Base-by-base conservation (phyloP, 2,113 vertebrate genomes). In the Macquaria australasica region DNA sequence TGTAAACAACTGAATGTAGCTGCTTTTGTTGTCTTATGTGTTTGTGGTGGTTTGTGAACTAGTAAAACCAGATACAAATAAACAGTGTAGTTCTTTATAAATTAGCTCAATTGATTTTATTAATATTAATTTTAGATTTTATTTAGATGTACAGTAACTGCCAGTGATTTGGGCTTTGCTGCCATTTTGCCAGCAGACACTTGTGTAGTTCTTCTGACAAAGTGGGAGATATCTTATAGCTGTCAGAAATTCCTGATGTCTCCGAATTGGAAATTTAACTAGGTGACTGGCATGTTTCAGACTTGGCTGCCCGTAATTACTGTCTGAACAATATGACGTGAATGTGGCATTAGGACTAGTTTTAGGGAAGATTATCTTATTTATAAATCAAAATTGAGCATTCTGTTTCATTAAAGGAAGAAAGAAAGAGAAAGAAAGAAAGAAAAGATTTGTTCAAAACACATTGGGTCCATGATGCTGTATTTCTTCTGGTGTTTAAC, bases 351-450 rank as follows among this genome's bases (percentile, higher is more conserved):
- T 41, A 20, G 23, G 16, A 59, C 25, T 34, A 58, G 2, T 21
- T 69, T 34, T 31, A 67, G 0, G 28, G 56, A 48, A 25, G 21
- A 28, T 37, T 0, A 6, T 63, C 8, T 56, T 58, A 34, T 58
- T 68, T 11, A 4, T 48, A n/a, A 21, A 62, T 25, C 14, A 37
- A 50, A 70, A 23, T 45, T 58, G 16, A 55, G n/a, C 16, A 23
- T 48, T 31, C 14, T 50, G 28, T 34, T 53, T 63, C 0, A n/a
- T 45, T 4, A n/a, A 55, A 41, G 45, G 31, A 77, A 53, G 12
- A 80, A 51, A 80, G 10, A 12, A 12, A 45, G 55, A 53, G 12
- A 80, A 51, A 80, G 10, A 12, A 12, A 45, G 55, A 45, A 51
- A 72, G 16, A 41, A 62, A 25, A 23, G 1, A 14, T 7, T 31